Evolutionary conservation across 2,797 vertebrate species (phyloP), one percentile per base, ranked within the genome.

Genomic region (Tangara arthus): DNA sequence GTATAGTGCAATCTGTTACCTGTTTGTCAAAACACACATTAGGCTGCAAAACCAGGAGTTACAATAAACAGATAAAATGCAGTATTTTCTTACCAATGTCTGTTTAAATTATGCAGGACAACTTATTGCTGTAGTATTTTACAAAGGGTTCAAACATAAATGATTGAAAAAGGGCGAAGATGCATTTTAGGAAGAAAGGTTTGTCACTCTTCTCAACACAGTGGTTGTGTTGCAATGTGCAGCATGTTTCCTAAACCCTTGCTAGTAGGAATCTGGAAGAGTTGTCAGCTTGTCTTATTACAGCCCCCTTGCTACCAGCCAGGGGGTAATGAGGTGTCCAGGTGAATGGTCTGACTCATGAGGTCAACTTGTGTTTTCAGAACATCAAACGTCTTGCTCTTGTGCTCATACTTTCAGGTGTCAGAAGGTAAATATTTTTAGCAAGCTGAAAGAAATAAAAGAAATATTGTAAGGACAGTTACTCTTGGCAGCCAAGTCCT

Each of bases 361-460:
- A 77, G 4, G 9, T 61, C 56, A 57, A 27, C 37, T 71, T 53
- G 20, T 60, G 41, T 77, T 59, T 63, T 68, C 35, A 78, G 34
- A 84, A 59, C 44, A 47, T 42, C 28, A 66, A 1, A 44, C 21
- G 8, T 35, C 35, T 35, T 78, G 39, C 57, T 68, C 61, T 75
- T 46, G 19, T n/a, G 27, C 37, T 64, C 3, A 5, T 52, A 3
- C 27, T 75, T 85, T 26, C 11, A 65, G 26, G 44, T 82, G 44
- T 92, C 27, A 87, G 52, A 84, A 89, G 9, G 21, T 34, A 75
- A 86, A 34, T 82, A 27, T 20, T 75, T 76, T 71, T 83, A 64
- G 50, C 44, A 78, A 73, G 41, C 26, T 61, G 47, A 65, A 91
- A 69, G 39, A 71, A 84, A 68, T 55, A 17, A 65, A 89, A 75